These are phyloP conservation scores for Caradrina clavipalpis DNA, from an alignment of 2,888 invertebrate species.

Conservation along the genomic window DNA sequence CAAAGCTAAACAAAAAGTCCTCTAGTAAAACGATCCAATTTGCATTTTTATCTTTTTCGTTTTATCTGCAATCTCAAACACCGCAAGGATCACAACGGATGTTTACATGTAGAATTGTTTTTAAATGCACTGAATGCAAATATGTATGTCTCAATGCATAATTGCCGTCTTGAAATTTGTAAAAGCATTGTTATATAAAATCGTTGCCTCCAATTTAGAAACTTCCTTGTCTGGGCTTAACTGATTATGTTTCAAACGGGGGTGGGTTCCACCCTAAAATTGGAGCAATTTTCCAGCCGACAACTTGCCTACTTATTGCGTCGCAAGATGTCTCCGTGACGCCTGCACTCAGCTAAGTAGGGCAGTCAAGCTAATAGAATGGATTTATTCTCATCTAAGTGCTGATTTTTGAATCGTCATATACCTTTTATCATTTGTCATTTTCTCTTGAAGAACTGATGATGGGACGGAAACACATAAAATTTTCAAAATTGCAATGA, in stretches of 20 bases:
- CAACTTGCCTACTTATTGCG: constrained; percentile 84
- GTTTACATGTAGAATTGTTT: not conserved
- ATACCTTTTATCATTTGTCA: not conserved
- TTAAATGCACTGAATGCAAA: not conserved
- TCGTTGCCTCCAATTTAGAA: constrained; percentile 60
- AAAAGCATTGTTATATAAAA: constrained; percentile 40
- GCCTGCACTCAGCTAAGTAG: constrained; percentile 77
- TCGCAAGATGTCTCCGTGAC: constrained; percentile 81
- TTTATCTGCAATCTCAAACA: constrained; percentile 14
- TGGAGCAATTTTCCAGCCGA: constrained; percentile 87
- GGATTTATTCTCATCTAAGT: constrained; percentile 77
- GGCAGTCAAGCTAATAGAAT: constrained; percentile 74
- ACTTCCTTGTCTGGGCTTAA: constrained; percentile 76
- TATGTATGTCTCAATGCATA: not conserved
- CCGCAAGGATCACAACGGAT: not conserved
- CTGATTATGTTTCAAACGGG: constrained; percentile 75
- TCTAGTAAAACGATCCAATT: constrained; percentile 21
- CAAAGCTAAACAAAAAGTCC: constrained; percentile 45
- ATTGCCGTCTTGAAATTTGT: not conserved
- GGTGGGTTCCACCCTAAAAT: constrained; percentile 78
- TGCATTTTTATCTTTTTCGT: not conserved
- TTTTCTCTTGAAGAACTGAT: constrained; percentile 3
- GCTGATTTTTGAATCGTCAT: not conserved
- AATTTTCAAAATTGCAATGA: constrained; percentile 43
- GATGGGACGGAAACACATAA: not conserved